A percentile compares a stretch with the other conserved stretches of the same genome.
These are phyloP conservation scores for Strigamia crassipes DNA, from an alignment of 2,888 invertebrate species.

Conservation along the genomic window DNA sequence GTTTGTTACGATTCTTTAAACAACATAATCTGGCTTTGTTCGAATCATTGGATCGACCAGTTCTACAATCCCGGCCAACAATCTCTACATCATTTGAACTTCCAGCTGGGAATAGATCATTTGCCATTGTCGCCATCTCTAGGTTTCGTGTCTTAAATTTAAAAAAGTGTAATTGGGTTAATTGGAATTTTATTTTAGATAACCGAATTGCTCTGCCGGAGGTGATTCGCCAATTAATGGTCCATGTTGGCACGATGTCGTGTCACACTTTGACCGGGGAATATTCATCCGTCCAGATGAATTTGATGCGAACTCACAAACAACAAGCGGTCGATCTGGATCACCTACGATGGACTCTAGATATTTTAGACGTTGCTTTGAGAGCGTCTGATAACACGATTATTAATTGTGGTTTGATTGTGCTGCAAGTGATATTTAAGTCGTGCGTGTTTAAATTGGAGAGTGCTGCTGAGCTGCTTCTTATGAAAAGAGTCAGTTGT, in stretches of 20 bases:
- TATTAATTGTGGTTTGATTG: slow-evolving; percentile 56
- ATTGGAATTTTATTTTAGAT: slow-evolving; percentile 48
- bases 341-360: slow-evolving; percentile 55
- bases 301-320: slow-evolving; percentile 51
- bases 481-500: slow-evolving; percentile 55
- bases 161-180: neutral
- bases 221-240: slow-evolving; percentile 55
- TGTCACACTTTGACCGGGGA: slow-evolving; percentile 57
- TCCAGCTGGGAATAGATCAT: slow-evolving; percentile 53
- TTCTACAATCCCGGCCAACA: slow-evolving; percentile 59
- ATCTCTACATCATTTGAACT: slow-evolving; percentile 56
- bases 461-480: slow-evolving; percentile 53
- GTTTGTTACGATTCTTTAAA: slow-evolving; percentile 58
- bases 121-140: neutral
- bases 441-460: slow-evolving; percentile 55
- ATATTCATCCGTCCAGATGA: slow-evolving; percentile 54
- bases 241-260: slow-evolving; percentile 58
- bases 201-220: slow-evolving; percentile 51
- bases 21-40: slow-evolving; percentile 58
- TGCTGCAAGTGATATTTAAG: slow-evolving; percentile 58
- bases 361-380: slow-evolving; percentile 56
- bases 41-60: slow-evolving; percentile 58
- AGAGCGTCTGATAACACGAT: slow-evolving; percentile 54
- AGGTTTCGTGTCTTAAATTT: neutral
- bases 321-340: slow-evolving; percentile 55